These are phyloP conservation scores for Silvanus unidentatus DNA, from an alignment of 2,888 invertebrate genomes.

Conservation along the genomic window DNA sequence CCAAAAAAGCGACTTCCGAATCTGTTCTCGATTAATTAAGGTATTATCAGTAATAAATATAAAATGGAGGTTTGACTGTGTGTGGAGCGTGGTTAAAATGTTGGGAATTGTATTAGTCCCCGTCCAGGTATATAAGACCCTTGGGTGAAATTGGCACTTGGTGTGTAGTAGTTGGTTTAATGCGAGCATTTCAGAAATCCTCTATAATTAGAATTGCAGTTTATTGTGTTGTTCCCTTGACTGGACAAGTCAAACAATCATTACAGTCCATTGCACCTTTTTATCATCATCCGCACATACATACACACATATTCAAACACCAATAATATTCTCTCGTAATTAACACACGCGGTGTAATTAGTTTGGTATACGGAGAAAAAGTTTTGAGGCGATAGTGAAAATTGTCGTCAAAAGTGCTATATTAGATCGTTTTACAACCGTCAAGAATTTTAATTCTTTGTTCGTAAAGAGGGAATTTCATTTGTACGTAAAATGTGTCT, in stretches of 20 bases:
- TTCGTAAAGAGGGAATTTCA: conserved; percentile 40
- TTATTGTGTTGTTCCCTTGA: neutral
- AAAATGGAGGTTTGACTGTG: too few species aligned
- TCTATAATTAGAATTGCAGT: conserved; percentile 22
- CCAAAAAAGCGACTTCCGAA: too few species aligned
- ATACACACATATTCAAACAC: too few species aligned
- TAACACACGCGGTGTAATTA: too few species aligned
- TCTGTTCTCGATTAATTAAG: too few species aligned
- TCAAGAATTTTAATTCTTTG: conserved; percentile 44
- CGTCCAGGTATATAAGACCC: conserved; percentile 10
- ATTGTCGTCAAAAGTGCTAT: conserved; percentile 2
- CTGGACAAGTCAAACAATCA: too few species aligned
- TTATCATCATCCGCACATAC: too few species aligned
- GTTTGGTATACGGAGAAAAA: too few species aligned
- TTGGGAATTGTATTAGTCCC: conserved; percentile 13
- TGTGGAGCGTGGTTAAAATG: neutral
- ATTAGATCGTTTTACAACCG: conserved; percentile 37
- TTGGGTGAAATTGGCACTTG: conserved; percentile 9
- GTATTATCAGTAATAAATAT: too few species aligned
- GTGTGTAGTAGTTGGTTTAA: conserved; percentile 11
- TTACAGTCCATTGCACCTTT: too few species aligned
- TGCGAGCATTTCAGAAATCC: conserved; percentile 20
- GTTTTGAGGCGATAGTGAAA: neutral
- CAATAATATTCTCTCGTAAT: too few species aligned
- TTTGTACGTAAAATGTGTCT: conserved; percentile 36